Conservation (phyloP, 1,140 invertebrate species). For the Brachionus sp. region DNA sequence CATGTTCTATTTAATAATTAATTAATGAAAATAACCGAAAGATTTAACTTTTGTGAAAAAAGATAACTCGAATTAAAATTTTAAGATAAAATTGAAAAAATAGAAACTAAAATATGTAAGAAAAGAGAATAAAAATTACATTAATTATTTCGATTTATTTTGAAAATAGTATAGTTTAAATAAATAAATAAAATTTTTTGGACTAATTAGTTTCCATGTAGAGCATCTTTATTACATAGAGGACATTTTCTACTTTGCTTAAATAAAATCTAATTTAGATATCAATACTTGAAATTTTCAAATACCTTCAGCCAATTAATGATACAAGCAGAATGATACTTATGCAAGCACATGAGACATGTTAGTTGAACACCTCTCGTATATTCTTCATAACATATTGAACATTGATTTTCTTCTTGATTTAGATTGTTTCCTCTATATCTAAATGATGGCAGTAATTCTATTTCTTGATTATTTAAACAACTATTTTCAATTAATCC, state of each 20-base stretch:
- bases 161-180: too few relatives aligned
- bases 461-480: constrained; percentile 4
- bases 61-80: too few relatives aligned
- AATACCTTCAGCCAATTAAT: constrained; percentile 33
- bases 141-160: too few relatives aligned
- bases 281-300: neutral
- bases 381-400: constrained; percentile 15
- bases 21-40: too few relatives aligned
- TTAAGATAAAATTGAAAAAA: too few relatives aligned
- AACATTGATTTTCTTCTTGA: constrained; percentile 25
- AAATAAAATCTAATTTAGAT: neutral
- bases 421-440: neutral
- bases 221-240: constrained; percentile 22
- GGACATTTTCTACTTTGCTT: constrained; percentile 41
- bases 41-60: too few relatives aligned
- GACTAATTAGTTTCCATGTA: neutral
- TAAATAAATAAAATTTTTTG: too few relatives aligned
- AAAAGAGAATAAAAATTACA: too few relatives aligned
- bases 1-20: too few relatives aligned
- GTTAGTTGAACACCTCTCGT: neutral
- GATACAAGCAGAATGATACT: constrained; percentile 30
- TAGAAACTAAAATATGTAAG: too few relatives aligned
- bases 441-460: neutral
- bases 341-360: neutral
- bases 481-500: neutral